Conservation (phyloP, 2,888 invertebrate species). For the Pseudanteris insignis region DNA sequence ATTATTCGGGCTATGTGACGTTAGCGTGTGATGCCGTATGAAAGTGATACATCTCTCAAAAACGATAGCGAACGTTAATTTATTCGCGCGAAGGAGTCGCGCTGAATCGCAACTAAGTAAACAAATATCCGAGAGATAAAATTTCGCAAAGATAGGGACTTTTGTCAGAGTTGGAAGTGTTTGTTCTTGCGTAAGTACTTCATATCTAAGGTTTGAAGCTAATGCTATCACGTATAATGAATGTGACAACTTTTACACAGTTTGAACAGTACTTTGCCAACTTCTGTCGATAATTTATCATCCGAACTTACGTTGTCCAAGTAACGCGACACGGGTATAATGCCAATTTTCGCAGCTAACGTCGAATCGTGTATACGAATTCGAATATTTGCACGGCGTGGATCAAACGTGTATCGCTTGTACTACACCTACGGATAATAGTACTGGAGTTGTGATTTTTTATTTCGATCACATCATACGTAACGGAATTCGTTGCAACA, state of each 20-base stretch:
- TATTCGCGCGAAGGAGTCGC: constrained; percentile 7
- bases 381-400: constrained; percentile 20
- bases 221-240: constrained; percentile 47
- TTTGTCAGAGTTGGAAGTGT: constrained; percentile 43
- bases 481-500: constrained; percentile 22
- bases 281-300: constrained; percentile 47
- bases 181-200: constrained; percentile 46
- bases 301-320: constrained; percentile 43
- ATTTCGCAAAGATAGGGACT: constrained; percentile 42
- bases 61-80: constrained; percentile 5
- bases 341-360: constrained; percentile 25
- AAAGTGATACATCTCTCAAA: constrained; percentile 10
- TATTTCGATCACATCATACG: constrained; percentile 26
- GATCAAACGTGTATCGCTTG: constrained; percentile 21
- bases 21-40: no score
- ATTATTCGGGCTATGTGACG: no score
- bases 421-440: constrained; percentile 11
- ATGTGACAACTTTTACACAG: constrained; percentile 47
- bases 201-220: constrained; percentile 46
- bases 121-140: constrained; percentile 43
- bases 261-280: constrained; percentile 46
- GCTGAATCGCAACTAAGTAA: constrained; percentile 30
- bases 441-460: constrained; percentile 19
- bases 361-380: constrained; percentile 17
- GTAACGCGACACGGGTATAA: constrained; percentile 36